phyloP scores from a whole-genome alignment of 2,797 vertebrate genomes.

The Chaenodraco wilsoni region DNA sequence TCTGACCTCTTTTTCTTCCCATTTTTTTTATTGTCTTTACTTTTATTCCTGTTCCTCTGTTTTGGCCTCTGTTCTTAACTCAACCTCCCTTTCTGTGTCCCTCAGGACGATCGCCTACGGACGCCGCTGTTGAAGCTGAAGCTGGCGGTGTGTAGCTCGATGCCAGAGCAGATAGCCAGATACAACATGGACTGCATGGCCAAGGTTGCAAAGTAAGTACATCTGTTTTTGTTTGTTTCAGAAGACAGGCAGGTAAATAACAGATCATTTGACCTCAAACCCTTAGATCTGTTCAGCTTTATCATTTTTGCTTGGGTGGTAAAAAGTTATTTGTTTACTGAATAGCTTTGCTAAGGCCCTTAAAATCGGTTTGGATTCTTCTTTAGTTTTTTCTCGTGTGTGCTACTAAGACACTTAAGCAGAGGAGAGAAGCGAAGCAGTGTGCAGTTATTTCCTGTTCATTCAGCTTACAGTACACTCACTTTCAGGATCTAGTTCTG shows the following conservation, averaged over 20 bases:
- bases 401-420: no score
- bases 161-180: constrained; percentile 94
- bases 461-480: no score
- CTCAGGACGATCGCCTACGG: constrained; percentile 93
- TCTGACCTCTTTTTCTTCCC: neutral
- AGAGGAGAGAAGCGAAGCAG: no score
- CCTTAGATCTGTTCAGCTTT: neutral
- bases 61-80: neutral
- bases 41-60: neutral
- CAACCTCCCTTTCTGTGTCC: neutral
- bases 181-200: constrained; percentile 94
- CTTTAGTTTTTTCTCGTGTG: no score
- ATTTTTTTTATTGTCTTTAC: no score
- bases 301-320: neutral
- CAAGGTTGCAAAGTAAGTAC: constrained; percentile 90
- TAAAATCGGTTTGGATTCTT: no score
- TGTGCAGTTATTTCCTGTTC: no score
- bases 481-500: no score
- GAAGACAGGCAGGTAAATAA: constrained; percentile 51
- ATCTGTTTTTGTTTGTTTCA: neutral
- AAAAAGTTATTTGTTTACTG: neutral
- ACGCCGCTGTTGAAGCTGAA: constrained; percentile 93
- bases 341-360: neutral
- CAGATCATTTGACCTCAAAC: constrained; percentile 36
- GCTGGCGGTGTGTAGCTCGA: constrained; percentile 92